A percentile compares a stretch with the other conserved stretches of the same genome.
These are phyloP conservation scores for Stratiomys singularior DNA, from an alignment of 2,888 invertebrate genomes.

Conservation along the genomic window DNA sequence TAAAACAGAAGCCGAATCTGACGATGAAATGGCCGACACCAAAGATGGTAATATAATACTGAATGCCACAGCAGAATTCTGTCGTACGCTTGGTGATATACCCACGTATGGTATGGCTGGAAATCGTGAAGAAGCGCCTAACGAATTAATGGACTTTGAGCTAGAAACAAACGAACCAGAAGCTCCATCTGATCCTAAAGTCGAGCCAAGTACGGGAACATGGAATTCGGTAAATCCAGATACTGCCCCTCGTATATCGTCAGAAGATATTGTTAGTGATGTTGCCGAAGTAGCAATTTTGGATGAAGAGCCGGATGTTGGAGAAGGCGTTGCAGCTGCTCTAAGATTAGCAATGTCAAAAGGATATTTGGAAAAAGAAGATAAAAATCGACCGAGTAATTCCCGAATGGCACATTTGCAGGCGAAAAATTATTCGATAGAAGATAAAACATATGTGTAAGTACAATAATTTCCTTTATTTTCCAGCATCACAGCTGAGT, in stretches of 20 bases:
- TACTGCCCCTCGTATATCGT: slow-evolving; percentile 64
- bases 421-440: slow-evolving; percentile 83
- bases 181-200: slow-evolving; percentile 64
- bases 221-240: slow-evolving; percentile 85
- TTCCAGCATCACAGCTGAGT: too few relatives aligned
- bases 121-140: slow-evolving; percentile 84
- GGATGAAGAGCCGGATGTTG: slow-evolving; percentile 92
- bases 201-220: slow-evolving; percentile 73
- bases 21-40: slow-evolving; percentile 58
- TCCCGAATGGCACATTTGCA: slow-evolving; percentile 79
- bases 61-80: slow-evolving; percentile 96
- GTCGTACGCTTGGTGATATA: slow-evolving; percentile 93
- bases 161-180: slow-evolving; percentile 63
- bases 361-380: slow-evolving; percentile 89
- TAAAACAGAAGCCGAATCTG: slow-evolving; percentile 71
- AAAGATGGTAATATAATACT: slow-evolving; percentile 75
- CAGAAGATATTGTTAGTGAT: slow-evolving; percentile 65
- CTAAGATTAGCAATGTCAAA: slow-evolving; percentile 91
- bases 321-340: slow-evolving; percentile 92
- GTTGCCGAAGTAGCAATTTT: slow-evolving; percentile 67
- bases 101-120: slow-evolving; percentile 94
- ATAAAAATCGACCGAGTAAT: slow-evolving; percentile 76
- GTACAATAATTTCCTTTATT: slow-evolving; percentile 51
- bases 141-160: slow-evolving; percentile 69
- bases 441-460: slow-evolving; percentile 78